Evolutionary conservation across 2,797 vertebrate genomes (phyloP), one percentile per base, ranked within the genome.

Genomic region (Neopelma chrysocephalum): DNA sequence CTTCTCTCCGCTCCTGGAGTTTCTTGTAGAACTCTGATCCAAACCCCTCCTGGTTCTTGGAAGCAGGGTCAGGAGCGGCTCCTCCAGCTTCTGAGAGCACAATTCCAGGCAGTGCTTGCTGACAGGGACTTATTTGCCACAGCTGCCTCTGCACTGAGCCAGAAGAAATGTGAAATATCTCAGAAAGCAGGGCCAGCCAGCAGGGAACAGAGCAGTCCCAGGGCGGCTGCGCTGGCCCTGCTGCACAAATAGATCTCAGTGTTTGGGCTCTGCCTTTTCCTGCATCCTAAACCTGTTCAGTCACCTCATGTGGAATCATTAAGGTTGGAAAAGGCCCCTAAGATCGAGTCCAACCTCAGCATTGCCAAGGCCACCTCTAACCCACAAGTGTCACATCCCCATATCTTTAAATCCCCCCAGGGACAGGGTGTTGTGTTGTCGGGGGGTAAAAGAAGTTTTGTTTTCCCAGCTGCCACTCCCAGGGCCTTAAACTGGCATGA

Each of bases 81-180:
- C 48, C 72, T 93, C 76, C 89, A 91, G 84, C 93, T 91, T 89
- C 94, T 88, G 40, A 0, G 0, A 94, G 76, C 43, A 40, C 57
- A 10, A 2, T 53, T 94, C 72, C 82, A 87, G 80, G 80, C 93
- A 75, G 2, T 1, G 32, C 54, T 82, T 12, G 60, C 91, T 91
- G 94, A 36, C 94, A 57, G 72, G 84, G 71, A 66, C 45, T 53
- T 81, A 10, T 11, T 71, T 32, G 69, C 65, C 87, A 38, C 93
- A 90, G 91, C 87, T 95, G 91, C 18, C 51, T 3, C 40, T 17
- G 87, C 79, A n/a, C 48, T 85, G 71, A 93, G 68, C 0, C 0
- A 42, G 86, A 38, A 93, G 94, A 94, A 94, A 96, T 91, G 84
- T 14, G 43, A 61, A 90, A 86, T 88, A 81, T n/a, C 85, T 68